Conservation (phyloP, 2,113 vertebrate species). For the Zapornia atra region DNA sequence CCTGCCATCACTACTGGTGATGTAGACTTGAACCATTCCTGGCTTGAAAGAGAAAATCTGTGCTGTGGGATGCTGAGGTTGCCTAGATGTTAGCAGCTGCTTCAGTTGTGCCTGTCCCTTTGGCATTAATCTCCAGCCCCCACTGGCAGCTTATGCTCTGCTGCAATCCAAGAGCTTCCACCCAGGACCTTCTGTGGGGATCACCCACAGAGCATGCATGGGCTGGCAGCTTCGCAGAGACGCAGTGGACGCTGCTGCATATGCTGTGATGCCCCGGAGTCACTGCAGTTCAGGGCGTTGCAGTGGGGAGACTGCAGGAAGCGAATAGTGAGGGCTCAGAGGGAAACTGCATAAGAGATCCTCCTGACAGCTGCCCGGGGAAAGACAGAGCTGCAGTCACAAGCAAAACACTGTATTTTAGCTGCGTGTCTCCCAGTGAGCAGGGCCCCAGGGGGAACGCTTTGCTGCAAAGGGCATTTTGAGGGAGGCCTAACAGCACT, state of each 20-base stretch:
- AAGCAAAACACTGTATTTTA: neutral
- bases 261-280: neutral
- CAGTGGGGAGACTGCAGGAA: rapidly evolving
- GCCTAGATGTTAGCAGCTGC: rapidly evolving
- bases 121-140: neutral
- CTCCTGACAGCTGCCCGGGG: too few species aligned
- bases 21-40: neutral
- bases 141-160: rapidly evolving
- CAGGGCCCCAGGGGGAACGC: neutral
- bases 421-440: rapidly evolving
- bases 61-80: neutral
- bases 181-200: neutral
- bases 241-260: rapidly evolving
- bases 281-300: rapidly evolving
- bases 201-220: rapidly evolving
- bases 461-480: neutral
- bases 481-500: neutral
- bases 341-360: rapidly evolving
- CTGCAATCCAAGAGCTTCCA: neutral
- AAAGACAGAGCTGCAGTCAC: neutral
- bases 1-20: neutral
- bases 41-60: neutral
- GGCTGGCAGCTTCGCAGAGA: rapidly evolving
- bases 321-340: rapidly evolving
- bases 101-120: neutral